Evolutionary conservation across 2,113 vertebrate genomes (phyloP).

Genomic region (Apaloderma vittatum): DNA sequence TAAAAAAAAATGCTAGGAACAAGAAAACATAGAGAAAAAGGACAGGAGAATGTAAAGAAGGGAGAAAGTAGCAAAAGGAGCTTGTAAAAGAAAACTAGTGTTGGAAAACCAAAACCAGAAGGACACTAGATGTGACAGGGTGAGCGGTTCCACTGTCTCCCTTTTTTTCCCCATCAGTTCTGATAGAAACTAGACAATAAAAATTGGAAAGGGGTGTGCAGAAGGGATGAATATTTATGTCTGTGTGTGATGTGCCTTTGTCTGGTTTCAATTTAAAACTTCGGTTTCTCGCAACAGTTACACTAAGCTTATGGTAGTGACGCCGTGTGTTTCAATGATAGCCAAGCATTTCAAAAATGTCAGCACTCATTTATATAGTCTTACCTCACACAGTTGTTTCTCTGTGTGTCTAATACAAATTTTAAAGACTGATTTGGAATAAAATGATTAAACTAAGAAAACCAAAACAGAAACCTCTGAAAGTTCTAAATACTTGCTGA

Average conservation of each 20-base stretch:
- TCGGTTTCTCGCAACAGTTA: background rate
- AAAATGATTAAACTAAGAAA: background rate
- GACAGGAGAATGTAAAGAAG: background rate
- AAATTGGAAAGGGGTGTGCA: background rate
- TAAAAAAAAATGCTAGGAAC: background rate
- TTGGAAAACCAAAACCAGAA: background rate
- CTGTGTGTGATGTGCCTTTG: background rate
- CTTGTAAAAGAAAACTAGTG: background rate
- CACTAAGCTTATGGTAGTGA: background rate
- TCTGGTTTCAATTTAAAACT: background rate
- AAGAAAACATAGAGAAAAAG: background rate
- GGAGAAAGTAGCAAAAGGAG: background rate
- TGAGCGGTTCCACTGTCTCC: background rate
- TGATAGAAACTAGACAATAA: background rate
- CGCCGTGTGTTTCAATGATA: fast-evolving
- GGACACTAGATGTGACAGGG: background rate
- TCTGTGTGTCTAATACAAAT: background rate
- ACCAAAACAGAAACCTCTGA: background rate
- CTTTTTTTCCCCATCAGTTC: background rate
- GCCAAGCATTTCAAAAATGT: background rate
- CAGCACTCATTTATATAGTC: background rate
- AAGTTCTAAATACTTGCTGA: background rate
- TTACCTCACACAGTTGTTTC: background rate
- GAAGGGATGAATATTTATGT: background rate
- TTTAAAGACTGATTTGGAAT: background rate